Percentiles rank a stretch among this genome's conserved stretches.
These are phyloP conservation scores for Nesoenas mayeri DNA, from an alignment of 2,113 vertebrate genomes.

Conservation along the genomic window DNA sequence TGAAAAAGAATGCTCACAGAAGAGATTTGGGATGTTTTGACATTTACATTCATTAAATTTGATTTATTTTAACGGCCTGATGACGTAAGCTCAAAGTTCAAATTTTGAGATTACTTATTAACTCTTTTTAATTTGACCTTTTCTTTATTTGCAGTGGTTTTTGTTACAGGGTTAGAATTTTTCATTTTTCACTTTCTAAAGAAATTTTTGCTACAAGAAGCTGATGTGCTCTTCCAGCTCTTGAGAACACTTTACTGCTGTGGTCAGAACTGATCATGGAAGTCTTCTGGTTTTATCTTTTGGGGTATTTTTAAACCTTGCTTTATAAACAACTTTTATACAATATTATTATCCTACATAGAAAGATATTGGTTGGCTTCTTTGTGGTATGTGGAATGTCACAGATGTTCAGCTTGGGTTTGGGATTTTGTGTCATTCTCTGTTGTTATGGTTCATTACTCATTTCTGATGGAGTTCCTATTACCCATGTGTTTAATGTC, in stretches of 20 bases:
- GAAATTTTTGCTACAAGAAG: background rate
- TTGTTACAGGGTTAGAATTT: background rate
- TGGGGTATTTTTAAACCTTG: background rate
- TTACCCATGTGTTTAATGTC: background rate
- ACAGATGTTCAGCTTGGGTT: background rate
- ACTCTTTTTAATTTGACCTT: constrained; percentile 55
- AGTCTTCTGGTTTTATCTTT: background rate
- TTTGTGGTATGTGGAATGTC: background rate
- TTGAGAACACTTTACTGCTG: background rate
- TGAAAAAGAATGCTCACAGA: background rate
- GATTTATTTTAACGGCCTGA: background rate
- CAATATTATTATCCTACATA: background rate
- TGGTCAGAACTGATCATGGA: background rate
- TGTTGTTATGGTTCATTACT: constrained; percentile 27
- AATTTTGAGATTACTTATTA: constrained; percentile 52
- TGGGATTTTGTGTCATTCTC: constrained; percentile 69
- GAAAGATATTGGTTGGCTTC: background rate
- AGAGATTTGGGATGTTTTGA: background rate
- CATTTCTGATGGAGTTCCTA: background rate
- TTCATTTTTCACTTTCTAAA: background rate
- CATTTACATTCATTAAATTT: background rate
- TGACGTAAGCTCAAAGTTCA: background rate
- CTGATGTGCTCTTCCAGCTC: accelerated
- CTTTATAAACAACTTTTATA: background rate
- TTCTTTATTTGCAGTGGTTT: background rate